Evolutionary conservation across 2,113 vertebrate species (phyloP).

Genomic region (Platycercus adscitus): DNA sequence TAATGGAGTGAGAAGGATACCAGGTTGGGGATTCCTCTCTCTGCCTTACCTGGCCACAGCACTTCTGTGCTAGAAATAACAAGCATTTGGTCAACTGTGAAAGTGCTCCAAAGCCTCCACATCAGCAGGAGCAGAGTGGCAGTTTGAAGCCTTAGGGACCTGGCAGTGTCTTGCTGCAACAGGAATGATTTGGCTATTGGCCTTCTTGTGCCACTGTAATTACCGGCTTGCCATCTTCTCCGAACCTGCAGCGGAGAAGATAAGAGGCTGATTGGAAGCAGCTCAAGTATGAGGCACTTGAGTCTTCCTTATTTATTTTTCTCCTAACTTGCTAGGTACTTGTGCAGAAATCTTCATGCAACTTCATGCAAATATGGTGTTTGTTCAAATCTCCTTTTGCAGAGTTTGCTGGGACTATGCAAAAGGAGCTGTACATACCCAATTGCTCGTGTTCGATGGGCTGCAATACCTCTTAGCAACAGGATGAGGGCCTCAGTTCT

Average conservation of each 20-base stretch:
- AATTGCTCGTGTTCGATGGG: neutral
- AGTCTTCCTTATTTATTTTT: neutral
- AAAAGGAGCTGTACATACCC: neutral
- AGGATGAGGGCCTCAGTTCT: conserved; percentile 60
- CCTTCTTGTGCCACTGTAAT: rapidly evolving
- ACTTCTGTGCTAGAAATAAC: neutral
- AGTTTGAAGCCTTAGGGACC: neutral
- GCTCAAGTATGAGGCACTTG: neutral
- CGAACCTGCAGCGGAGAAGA: neutral
- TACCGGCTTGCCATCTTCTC: neutral
- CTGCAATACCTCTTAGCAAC: conserved; percentile 26
- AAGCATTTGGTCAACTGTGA: neutral
- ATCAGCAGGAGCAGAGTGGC: neutral
- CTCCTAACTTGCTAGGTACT: neutral
- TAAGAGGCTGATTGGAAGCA: neutral
- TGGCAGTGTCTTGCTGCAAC: neutral
- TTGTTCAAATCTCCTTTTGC: neutral
- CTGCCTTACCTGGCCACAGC: neutral
- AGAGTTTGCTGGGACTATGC: neutral
- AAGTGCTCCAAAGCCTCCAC: neutral
- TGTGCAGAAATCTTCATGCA: neutral
- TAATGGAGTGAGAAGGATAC: neutral
- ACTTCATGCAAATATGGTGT: rapidly evolving
- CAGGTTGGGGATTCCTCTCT: neutral
- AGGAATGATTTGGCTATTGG: neutral